phyloP scores from a whole-genome alignment of 2,888 invertebrate genomes.

The Lasioglossum zephyrum region DNA sequence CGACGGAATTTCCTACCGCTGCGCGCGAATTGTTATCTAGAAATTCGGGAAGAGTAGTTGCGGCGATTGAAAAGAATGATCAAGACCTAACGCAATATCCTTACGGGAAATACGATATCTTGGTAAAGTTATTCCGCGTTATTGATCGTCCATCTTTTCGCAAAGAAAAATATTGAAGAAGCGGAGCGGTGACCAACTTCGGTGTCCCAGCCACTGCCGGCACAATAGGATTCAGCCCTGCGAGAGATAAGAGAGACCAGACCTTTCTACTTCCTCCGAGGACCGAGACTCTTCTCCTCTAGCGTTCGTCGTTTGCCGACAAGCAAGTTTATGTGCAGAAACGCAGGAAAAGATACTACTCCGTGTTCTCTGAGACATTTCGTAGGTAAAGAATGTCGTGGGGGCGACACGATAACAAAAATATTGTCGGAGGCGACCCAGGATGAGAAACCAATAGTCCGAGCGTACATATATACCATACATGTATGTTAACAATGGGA shows the following conservation, averaged over 20 bases:
- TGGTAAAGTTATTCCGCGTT: neutral
- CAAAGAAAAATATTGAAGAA: neutral
- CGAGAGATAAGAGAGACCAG: slow-evolving; percentile 3
- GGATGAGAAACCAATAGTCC: slow-evolving; percentile 4
- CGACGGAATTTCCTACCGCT: no score
- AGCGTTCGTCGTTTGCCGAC: neutral
- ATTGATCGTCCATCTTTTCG: neutral
- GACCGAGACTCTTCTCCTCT: neutral
- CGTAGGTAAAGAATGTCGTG: neutral
- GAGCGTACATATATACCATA: neutral
- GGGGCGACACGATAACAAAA: neutral
- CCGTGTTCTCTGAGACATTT: neutral
- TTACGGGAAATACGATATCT: neutral
- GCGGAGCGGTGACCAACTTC: neutral
- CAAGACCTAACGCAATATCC: no score
- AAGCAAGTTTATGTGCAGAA: slow-evolving; percentile 3
- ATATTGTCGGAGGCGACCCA: neutral
- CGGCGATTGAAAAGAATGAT: no score
- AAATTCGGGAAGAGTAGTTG: no score
- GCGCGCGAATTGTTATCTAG: no score
- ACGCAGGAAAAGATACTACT: neutral
- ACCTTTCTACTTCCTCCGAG: neutral
- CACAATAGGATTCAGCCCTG: neutral
- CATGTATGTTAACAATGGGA: neutral
- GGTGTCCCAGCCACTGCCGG: neutral